Evolutionary conservation across 2,888 invertebrate species (phyloP).

Genomic region (Tiphia femorata): DNA sequence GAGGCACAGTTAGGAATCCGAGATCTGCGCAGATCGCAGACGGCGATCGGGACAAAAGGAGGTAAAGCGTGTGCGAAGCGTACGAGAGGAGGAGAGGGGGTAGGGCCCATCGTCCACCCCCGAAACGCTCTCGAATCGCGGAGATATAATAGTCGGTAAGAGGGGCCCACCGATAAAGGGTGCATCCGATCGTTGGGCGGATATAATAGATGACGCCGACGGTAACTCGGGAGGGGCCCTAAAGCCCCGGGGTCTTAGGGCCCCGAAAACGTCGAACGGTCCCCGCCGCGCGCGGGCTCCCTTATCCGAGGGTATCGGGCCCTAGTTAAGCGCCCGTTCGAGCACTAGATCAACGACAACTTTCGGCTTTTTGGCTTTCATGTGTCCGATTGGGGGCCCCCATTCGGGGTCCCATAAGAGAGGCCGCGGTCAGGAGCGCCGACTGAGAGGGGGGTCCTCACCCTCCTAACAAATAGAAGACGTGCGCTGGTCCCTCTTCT

Average conservation of each 20-base stretch:
- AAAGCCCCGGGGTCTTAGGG: too few species aligned
- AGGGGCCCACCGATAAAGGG: slow-evolving; percentile 18
- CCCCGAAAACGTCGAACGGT: slow-evolving; percentile 46
- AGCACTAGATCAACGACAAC: slow-evolving; percentile 67
- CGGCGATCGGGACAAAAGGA: too few species aligned
- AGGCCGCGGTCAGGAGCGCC: slow-evolving; percentile 44
- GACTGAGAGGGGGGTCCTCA: slow-evolving; percentile 33
- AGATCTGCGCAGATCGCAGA: too few species aligned
- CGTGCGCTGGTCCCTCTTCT: slow-evolving; percentile 15
- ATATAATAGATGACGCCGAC: slow-evolving; percentile 57
- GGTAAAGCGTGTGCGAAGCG: too few species aligned
- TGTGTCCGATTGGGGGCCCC: slow-evolving; percentile 57
- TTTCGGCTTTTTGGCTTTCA: slow-evolving; percentile 65
- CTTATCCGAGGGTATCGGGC: slow-evolving; percentile 61
- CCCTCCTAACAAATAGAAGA: slow-evolving; percentile 59
- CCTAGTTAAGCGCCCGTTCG: slow-evolving; percentile 62
- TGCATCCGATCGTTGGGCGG: slow-evolving; percentile 35
- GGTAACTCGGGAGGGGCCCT: too few species aligned
- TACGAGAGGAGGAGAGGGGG: too few species aligned
- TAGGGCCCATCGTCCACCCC: too few species aligned
- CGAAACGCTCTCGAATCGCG: too few species aligned
- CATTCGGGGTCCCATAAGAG: slow-evolving; percentile 48
- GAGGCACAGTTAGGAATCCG: too few species aligned
- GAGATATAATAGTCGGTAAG: slow-evolving; percentile 11
- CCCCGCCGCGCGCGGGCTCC: slow-evolving; percentile 30